Base-by-base conservation (phyloP, 2,797 vertebrate species). In the Esox masquinongy region DNA sequence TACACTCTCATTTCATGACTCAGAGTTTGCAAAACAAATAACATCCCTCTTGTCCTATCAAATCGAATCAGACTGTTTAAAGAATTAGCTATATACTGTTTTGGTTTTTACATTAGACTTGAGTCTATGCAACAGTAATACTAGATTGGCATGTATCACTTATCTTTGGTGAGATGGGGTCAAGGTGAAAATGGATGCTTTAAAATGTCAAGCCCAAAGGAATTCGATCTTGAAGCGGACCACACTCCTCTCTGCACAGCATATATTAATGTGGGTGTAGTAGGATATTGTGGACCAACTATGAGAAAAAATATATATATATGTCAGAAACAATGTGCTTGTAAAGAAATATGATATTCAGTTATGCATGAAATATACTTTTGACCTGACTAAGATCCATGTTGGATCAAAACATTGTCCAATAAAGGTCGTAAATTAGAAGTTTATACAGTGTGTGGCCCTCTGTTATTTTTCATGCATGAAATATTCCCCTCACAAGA, bases 241-340 rank as follows among this genome's bases (percentile, higher is more conserved):
- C 29, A 47, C 69, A 50, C 22, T 70, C 26, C 29, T 9, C 49
- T 71, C 24, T 34, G 26, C 15, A 19, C 49, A 15, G 8, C 70
- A 71, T 34, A 56, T 71, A 34, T 71, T n/a, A 31, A 56, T 71
- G 2, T n/a, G 51, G 70, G 51, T 51, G 34, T 34, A n/a, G 50
- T 4, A 29, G 70, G 49, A 51, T 19, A 29, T 50, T 1, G 24
- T 70, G 22, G 43, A 24, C 22, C 43, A 47, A 5, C 47, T 15
- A 31, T 16, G 0, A 70, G 11, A 71, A 53, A 31, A 34, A 51
- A 71, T 8, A 34, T 34, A 34, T 39, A 8, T 39, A 53, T 29
- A 34, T 71, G 17, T 17, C 14, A 31, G 15, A 31, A 4, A 53
- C 9, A 14, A 17, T 11, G 49, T 56, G 7, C 50, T 71, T 14